phyloP scores from a whole-genome alignment of 2,113 vertebrate species.

The Callipepla californica region DNA sequence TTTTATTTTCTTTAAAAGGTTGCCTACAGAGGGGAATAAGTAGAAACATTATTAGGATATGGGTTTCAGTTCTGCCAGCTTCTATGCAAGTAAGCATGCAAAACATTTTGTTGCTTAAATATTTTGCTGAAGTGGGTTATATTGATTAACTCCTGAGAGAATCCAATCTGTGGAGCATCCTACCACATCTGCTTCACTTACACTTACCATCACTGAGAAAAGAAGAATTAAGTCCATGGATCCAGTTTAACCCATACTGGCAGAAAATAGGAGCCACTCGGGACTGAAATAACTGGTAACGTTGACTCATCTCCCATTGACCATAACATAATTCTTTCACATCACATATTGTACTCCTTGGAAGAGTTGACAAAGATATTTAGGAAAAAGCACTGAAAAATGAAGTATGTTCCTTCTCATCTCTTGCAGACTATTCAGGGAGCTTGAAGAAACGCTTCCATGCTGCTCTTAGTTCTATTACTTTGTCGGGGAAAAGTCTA shows the following conservation, averaged over 20 bases:
- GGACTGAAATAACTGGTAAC: neutral
- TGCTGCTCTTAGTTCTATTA: neutral
- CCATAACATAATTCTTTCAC: neutral
- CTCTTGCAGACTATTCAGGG: neutral
- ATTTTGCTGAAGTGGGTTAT: neutral
- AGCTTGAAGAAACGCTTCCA: neutral
- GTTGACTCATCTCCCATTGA: neutral
- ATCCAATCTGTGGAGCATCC: neutral
- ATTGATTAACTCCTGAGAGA: neutral
- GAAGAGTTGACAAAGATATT: neutral
- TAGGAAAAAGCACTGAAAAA: neutral
- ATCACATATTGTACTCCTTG: neutral
- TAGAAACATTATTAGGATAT: neutral
- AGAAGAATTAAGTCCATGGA: neutral
- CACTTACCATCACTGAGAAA: neutral
- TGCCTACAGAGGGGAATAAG: neutral
- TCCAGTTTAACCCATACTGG: neutral
- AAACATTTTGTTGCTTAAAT: neutral
- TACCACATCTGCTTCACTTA: neutral
- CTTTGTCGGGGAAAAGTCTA: neutral
- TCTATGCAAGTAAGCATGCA: neutral
- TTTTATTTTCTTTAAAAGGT: neutral
- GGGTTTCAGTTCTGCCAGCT: neutral
- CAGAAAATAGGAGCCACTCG: neutral
- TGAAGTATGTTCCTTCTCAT: neutral